Evolutionary conservation across 2,797 vertebrate genomes (phyloP), one percentile per base, ranked within the genome.

Genomic region (Silurus lanzhouensis): DNA sequence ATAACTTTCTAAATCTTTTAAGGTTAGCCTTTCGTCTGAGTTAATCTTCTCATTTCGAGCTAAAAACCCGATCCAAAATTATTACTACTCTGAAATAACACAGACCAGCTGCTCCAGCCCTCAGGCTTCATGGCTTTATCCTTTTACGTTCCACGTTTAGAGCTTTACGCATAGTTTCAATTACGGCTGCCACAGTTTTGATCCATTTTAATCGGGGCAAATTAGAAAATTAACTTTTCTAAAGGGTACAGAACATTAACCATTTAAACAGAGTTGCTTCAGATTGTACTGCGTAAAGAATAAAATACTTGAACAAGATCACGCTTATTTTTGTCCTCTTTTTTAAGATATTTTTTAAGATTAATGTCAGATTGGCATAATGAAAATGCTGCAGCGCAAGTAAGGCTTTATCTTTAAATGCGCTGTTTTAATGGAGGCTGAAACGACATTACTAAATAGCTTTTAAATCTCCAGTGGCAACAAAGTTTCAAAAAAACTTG

Each of bases 111-210:
- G 63, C 25, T 81, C 19, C 63, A 31, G 68, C 25, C 79, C 25
- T 55, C 25, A 67, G n/a, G 79, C 25, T 67, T 17, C 46, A 58
- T n/a, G 5, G 20, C 7, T 22, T 78, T 70, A 55, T 84, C 20
- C 48, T 17, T 77, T 78, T 17, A 66, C 17, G 48, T 38, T 19
- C 44, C 6, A 64, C 1, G 44, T 61, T 80, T 48, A 61, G 76
- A 25, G 20, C 58, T 61, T 78, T 52, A 25, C 31, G 78, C 46
- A 52, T 66, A 67, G 78, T 81, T 67, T 81, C 78, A 81, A 66
- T 81, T 81, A 81, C 0, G 44, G 15, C n/a, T 17, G 31, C 52
- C 60, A 79, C 13, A 13, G 31, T 46, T 67, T 66, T 66, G 15
- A 27, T 66, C n/a, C 63, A 13, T 27, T 27, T 55, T n/a, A 20